Evolutionary conservation across 1,140 invertebrate genomes (phyloP), one percentile per base, ranked within the genome.

Genomic region (Pseudomyrmex dendroicus): DNA sequence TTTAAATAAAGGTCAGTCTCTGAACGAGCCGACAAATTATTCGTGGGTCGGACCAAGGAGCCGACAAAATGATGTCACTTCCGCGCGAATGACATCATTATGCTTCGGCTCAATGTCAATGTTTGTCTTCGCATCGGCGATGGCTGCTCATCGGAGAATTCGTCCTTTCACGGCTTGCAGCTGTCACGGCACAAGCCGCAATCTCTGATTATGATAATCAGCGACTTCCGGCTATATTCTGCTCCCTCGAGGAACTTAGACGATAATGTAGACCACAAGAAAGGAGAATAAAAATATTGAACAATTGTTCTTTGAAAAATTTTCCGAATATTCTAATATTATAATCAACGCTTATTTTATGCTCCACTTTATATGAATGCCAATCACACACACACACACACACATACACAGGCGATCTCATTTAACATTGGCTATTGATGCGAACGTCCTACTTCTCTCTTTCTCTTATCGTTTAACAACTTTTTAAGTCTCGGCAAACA

Each of bases 41-140:
- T 89, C 68, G 84, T 85, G 83, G 74, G 22, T 89, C 66, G 74
- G 61, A 78, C 62, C 73, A 66, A 82, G 17, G 70, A 50, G 64
- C 62, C 62, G 76, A 80, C 73, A 4, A 82, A 84, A 73, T 88
- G 86, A 90, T 86, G 87, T 83, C 87, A 91, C 84, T 91, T 90
- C 86, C 90, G 87, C 59, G 62, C 57, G 63, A 63, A 63, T 78
- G 88, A 91, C 90, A 89, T 91, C 87, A 89, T 83, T 82, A 64
- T 52, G 54, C 2, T 63, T 68, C 54, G 76, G 48, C 67, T 89
- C 88, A 89, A 91, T 89, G 86, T 82, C 88, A 61, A 15, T 63
- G 57, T 63, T 82, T 67, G 57, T 70, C 70, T 68, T 74, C 61
- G 44, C 73, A 74, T 59, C 22, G 54, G 44, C 48, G 20, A 84